These are phyloP conservation scores for Odontothrips loti DNA, from an alignment of 2,888 invertebrate genomes.

Conservation along the genomic window DNA sequence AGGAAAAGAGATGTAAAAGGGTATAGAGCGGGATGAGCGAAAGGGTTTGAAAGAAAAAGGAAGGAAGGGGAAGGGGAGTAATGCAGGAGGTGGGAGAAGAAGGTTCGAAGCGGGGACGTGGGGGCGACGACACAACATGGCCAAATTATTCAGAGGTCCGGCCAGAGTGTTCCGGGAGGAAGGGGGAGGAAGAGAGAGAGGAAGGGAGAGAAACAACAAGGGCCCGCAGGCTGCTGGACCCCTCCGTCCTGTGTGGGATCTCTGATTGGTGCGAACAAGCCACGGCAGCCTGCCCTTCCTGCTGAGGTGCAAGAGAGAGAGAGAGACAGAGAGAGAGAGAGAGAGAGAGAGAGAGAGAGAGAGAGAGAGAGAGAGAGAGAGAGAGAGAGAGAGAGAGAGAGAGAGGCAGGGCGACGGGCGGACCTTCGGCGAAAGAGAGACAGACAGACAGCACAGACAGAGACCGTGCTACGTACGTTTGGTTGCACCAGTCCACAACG, in stretches of 20 bases:
- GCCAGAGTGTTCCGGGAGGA: neutral
- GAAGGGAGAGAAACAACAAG: neutral
- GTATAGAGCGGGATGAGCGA: no score
- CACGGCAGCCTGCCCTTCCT: neutral
- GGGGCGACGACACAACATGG: slow-evolving; percentile 11
- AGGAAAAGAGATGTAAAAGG: no score
- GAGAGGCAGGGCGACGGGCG: neutral
- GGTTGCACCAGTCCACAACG: no score
- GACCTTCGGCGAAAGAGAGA: neutral
- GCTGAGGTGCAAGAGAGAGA: neutral
- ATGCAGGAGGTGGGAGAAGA: neutral
- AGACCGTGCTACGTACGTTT: no score
- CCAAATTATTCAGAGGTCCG: neutral
- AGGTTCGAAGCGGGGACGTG: neutral
- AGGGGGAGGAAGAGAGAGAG: neutral
- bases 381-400: neutral
- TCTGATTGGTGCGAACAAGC: slow-evolving; percentile 22
- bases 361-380: neutral
- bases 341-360: neutral
- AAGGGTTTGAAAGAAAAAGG: no score
- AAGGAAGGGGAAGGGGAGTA: neutral
- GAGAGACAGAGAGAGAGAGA: no score
- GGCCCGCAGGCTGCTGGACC: neutral
- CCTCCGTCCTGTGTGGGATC: neutral
- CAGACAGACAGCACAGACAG: neutral